These are phyloP conservation scores for Nipponia nippon DNA, from an alignment of 2,113 vertebrate genomes.

Conservation along the genomic window DNA sequence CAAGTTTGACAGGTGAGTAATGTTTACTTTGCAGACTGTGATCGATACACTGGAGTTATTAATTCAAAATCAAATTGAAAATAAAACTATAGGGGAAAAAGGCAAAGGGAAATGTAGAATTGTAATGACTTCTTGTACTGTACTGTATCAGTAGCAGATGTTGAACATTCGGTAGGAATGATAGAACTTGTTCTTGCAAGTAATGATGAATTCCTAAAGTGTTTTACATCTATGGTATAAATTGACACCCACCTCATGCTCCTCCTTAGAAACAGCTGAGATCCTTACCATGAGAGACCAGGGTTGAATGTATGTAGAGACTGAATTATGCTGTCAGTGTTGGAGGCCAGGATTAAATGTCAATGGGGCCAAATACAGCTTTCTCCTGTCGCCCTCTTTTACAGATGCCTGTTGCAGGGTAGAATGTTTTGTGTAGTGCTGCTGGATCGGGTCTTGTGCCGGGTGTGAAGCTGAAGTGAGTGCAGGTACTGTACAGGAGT, in stretches of 20 bases:
- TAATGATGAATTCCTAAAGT: background rate
- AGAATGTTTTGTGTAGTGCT: rapidly evolving
- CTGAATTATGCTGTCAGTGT: rapidly evolving
- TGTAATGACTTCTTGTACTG: background rate
- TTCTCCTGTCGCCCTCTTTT: background rate
- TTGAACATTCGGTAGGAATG: background rate
- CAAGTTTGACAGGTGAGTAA: background rate
- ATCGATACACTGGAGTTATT: background rate
- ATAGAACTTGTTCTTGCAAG: background rate
- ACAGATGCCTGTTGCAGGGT: rapidly evolving
- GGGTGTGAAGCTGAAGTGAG: background rate
- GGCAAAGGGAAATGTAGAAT: background rate
- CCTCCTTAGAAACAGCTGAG: background rate
- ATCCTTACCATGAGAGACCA: background rate
- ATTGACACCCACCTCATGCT: rapidly evolving
- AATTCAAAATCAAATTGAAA: background rate
- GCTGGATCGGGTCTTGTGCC: background rate
- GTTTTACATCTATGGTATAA: background rate
- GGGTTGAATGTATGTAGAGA: background rate
- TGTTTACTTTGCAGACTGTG: background rate
- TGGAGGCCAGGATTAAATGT: background rate
- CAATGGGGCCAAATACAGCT: background rate
- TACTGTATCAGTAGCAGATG: background rate
- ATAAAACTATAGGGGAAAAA: background rate
- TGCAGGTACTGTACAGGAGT: background rate